Percentiles rank a stretch among this genome's conserved stretches.
Conservation (phyloP, 1,140 invertebrate genomes). For the Choristoneura fumiferana region DNA sequence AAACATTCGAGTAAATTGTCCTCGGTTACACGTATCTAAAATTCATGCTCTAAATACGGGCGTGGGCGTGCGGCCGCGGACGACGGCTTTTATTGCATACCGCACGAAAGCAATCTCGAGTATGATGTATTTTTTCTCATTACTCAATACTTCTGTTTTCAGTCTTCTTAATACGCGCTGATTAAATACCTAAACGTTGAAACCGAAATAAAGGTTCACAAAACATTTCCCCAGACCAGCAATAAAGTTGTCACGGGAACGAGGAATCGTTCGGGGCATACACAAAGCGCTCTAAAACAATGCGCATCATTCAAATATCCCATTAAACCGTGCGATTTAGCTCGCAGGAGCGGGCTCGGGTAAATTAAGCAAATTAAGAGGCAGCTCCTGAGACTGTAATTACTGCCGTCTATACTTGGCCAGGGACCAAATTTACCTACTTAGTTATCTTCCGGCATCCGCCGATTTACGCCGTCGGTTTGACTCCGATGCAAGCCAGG, state of each 20-base stretch:
- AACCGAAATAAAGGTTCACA: background rate
- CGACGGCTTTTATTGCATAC: conserved; percentile 48
- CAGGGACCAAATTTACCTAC: conserved; percentile 47
- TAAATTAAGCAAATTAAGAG: conserved; percentile 74
- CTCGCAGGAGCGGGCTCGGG: conserved; percentile 49
- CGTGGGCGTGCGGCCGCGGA: conserved; percentile 35
- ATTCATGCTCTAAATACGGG: conserved; percentile 57
- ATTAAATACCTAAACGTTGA: background rate
- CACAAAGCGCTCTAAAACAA: conserved; percentile 56
- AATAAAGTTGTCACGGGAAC: conserved; percentile 19
- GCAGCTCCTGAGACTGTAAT: conserved; percentile 63
- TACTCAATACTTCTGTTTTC: background rate
- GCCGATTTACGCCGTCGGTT: conserved; percentile 12
- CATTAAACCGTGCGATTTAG: conserved; percentile 68
- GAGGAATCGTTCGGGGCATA: conserved; percentile 46
- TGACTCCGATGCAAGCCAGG: background rate
- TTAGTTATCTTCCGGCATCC: conserved; percentile 31
- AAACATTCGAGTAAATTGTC: conserved; percentile 29
- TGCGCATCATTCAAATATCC: conserved; percentile 62
- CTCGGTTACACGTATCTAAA: conserved; percentile 49
- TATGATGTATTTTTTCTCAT: conserved; percentile 17
- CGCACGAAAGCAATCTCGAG: conserved; percentile 42
- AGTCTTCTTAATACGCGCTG: background rate
- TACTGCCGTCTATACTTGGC: conserved; percentile 62
- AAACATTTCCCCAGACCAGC: background rate